Percentiles rank a stretch among this genome's conserved stretches.
These are phyloP conservation scores for Diadumene lineata DNA, from an alignment of 92 coral and sea anemone genomes.

Conservation along the genomic window DNA sequence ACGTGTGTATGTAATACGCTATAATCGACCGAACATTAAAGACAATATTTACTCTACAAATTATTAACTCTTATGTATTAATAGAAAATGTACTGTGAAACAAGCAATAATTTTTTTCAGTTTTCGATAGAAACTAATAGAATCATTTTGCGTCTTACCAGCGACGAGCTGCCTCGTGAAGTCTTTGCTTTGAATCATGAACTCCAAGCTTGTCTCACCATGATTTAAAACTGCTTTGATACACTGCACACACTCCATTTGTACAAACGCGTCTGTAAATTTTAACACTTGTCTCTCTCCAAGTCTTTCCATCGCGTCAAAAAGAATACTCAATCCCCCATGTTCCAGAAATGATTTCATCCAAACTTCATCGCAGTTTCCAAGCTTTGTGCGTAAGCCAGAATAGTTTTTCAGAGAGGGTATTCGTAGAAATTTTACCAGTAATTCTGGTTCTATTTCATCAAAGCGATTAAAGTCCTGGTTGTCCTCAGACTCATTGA, in stretches of 20 bases:
- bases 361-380: conserved; percentile 74
- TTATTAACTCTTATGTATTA: no score
- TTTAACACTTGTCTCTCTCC: conserved; percentile 62
- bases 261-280: conserved; percentile 79
- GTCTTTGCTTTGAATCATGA: conserved; percentile 68
- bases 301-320: conserved; percentile 85
- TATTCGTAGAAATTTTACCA: conserved; percentile 69
- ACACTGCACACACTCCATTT: conserved; percentile 87
- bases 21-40: no score
- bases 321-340: conserved; percentile 73
- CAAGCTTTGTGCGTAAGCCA: conserved; percentile 57
- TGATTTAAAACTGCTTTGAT: conserved; percentile 87
- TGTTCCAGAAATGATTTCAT: conserved; percentile 74
- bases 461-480: conserved; percentile 44
- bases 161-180: conserved; percentile 71
- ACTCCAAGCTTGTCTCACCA: conserved; percentile 72
- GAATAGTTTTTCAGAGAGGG: conserved; percentile 80
- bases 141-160: no score
- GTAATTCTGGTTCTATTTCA: conserved; percentile 69
- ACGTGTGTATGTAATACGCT: no score
- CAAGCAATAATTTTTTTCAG: no score
- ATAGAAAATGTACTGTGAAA: no score
- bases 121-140: no score
- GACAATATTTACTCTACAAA: no score
- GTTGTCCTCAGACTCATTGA: conserved; percentile 32